Evolutionary conservation across 2,113 vertebrate genomes (phyloP).

Genomic region (Danio rerio): DNA sequence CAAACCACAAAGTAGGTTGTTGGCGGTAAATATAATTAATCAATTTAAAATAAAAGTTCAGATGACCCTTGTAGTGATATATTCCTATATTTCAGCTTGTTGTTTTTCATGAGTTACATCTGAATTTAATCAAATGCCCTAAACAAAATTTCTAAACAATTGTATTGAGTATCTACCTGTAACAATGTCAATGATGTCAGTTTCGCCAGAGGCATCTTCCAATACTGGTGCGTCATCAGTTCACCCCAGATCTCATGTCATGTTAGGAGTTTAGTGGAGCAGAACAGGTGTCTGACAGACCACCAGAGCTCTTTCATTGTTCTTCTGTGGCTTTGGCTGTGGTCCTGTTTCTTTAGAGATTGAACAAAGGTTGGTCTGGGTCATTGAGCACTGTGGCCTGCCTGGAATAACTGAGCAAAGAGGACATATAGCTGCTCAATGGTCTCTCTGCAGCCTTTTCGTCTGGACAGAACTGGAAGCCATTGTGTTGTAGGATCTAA

Average conservation of each 20-base stretch:
- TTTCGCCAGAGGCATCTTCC: slow-evolving; percentile 14
- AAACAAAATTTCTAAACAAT: not conserved
- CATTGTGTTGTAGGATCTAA: slow-evolving; percentile 23
- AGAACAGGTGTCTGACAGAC: slow-evolving; percentile 57
- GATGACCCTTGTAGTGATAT: too few relatives aligned
- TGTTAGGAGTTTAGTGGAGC: slow-evolving; percentile 1
- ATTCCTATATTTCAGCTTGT: slow-evolving; percentile 7
- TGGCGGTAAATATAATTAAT: too few relatives aligned
- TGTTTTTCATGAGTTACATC: not conserved
- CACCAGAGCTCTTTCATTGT: slow-evolving; percentile 55
- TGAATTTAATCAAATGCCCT: slow-evolving; percentile 5
- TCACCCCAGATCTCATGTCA: slow-evolving; percentile 35
- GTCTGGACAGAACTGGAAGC: slow-evolving; percentile 5
- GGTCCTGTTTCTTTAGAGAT: slow-evolving; percentile 39
- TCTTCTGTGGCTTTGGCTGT: slow-evolving; percentile 34
- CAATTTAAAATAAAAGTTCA: too few relatives aligned
- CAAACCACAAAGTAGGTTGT: too few relatives aligned
- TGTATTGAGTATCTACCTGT: not conserved
- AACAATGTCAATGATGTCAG: slow-evolving; percentile 40
- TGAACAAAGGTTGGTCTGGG: slow-evolving; percentile 49
- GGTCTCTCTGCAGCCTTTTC: slow-evolving; percentile 1
- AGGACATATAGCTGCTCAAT: not conserved
- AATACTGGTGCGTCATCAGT: slow-evolving; percentile 42
- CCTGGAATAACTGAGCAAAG: slow-evolving; percentile 26
- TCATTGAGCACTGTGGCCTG: slow-evolving; percentile 41